Evolutionary conservation across 2,797 vertebrate genomes (phyloP).

Genomic region (Amniataba percoides): DNA sequence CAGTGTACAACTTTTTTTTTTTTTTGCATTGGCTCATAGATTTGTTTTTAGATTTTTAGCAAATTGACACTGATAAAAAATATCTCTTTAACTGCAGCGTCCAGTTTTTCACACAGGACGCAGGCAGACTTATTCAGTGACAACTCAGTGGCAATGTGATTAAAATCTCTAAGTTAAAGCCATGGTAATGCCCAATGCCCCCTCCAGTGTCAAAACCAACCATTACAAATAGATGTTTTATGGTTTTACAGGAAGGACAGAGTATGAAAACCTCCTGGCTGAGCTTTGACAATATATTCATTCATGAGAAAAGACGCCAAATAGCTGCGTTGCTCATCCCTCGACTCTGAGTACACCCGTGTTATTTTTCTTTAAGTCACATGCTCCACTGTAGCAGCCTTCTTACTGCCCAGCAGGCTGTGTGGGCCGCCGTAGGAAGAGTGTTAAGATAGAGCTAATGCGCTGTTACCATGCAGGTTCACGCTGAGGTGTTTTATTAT

Average conservation of each 20-base stretch:
- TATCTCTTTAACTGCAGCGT: no score
- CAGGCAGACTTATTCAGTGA: neutral
- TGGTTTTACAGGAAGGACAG: neutral
- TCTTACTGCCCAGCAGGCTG: conserved; percentile 33
- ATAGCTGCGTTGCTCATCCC: neutral
- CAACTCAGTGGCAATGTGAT: no score
- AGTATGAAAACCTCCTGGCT: neutral
- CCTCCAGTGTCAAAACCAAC: neutral
- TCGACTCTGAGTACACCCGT: neutral
- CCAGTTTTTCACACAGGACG: no score
- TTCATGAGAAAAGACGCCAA: neutral
- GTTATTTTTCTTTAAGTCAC: conserved; percentile 10
- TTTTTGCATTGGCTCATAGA: neutral
- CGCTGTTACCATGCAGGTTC: conserved; percentile 32
- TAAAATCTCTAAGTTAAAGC: neutral
- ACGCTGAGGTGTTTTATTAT: conserved; percentile 29
- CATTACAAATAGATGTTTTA: neutral
- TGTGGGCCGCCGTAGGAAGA: conserved; percentile 8
- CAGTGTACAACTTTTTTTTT: neutral
- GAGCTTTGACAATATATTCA: neutral
- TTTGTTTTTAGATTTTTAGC: neutral
- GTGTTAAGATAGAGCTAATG: conserved; percentile 10
- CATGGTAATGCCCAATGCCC: neutral
- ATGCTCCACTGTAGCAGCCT: neutral
- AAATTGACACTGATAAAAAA: neutral